These are phyloP conservation scores for Protonemura montana DNA, from an alignment of 2,888 invertebrate genomes.

Conservation along the genomic window DNA sequence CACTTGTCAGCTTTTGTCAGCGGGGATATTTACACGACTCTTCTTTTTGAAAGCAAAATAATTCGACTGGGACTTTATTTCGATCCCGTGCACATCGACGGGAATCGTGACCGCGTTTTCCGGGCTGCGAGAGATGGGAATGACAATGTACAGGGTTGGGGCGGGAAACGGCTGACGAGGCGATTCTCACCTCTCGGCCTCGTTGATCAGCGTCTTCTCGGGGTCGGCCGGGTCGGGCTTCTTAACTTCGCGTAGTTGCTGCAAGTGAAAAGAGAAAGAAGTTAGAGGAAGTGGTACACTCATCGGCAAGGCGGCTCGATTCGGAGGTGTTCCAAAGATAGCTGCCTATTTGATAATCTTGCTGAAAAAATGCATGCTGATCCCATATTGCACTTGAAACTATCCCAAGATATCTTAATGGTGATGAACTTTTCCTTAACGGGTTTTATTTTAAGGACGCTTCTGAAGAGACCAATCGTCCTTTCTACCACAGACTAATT, in stretches of 20 bases:
- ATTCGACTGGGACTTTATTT: neutral
- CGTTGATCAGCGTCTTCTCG: constrained; percentile 33
- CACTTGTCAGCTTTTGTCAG: constrained; percentile 37
- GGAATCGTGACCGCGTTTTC: neutral
- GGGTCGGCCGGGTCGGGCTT: neutral
- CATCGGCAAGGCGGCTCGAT: no score
- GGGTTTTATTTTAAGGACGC: no score
- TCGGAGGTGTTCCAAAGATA: no score
- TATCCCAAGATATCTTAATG: no score
- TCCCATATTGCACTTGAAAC: no score
- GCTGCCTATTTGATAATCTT: no score
- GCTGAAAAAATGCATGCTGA: no score
- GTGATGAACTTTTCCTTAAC: no score
- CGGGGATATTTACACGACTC: neutral
- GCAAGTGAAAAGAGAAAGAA: neutral
- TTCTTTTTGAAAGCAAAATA: neutral
- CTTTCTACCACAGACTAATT: no score
- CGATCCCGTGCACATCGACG: neutral
- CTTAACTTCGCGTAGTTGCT: constrained; percentile 36
- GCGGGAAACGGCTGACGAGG: neutral
- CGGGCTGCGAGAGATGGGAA: no score
- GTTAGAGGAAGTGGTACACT: neutral
- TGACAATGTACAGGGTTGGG: neutral
- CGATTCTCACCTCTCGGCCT: constrained; percentile 45
- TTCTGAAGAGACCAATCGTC: no score